Conservation (phyloP, 2,113 vertebrate species). For the Podarcis muralis region DNA sequence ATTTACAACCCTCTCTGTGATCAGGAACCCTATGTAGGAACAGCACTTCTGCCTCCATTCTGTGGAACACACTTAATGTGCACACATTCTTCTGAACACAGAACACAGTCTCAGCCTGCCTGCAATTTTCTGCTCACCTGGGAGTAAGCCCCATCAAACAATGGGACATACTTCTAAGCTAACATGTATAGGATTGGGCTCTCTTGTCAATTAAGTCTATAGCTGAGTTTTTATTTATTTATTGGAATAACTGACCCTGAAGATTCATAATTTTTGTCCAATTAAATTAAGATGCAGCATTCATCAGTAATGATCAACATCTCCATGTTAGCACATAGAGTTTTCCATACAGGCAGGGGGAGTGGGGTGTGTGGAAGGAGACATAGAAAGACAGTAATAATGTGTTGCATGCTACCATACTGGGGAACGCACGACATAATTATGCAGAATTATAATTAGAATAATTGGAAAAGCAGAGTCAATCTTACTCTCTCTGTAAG, state of each 20-base stretch:
- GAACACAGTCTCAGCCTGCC: too few relatives aligned
- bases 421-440: not conserved
- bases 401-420: not conserved
- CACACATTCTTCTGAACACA: too few relatives aligned
- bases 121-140: too few relatives aligned
- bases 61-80: too few relatives aligned
- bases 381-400: not conserved
- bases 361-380: too few relatives aligned
- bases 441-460: not conserved
- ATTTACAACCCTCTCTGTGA: too few relatives aligned
- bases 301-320: not conserved
- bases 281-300: constrained; percentile 2
- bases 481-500: not conserved
- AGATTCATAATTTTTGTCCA: constrained; percentile 21
- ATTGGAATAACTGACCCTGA: not conserved
- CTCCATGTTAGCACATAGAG: not conserved
- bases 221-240: not conserved
- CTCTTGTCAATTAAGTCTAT: too few relatives aligned
- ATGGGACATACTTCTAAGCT: too few relatives aligned
- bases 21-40: too few relatives aligned
- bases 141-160: too few relatives aligned
- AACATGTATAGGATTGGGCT: too few relatives aligned
- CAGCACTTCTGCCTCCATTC: too few relatives aligned
- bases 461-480: constrained; percentile 11
- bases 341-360: not conserved